phyloP scores from a whole-genome alignment of 2,113 vertebrate species.

The Lepisosteus osseus region DNA sequence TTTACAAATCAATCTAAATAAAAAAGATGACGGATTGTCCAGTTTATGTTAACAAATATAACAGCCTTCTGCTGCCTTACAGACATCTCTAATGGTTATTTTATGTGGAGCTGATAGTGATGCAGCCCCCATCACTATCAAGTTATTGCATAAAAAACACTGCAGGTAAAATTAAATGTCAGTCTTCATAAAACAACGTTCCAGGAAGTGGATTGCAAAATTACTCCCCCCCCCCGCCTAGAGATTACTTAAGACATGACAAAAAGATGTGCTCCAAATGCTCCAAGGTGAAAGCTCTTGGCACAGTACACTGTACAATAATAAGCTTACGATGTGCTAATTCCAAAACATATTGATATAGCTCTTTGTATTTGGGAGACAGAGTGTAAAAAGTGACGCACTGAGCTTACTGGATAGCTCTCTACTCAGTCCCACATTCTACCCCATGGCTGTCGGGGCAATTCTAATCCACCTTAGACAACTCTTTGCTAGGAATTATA shows the following conservation, averaged over 20 bases:
- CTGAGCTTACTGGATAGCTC: slow-evolving; percentile 27
- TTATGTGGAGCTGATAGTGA: slow-evolving; percentile 27
- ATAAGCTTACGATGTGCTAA: slow-evolving; percentile 35
- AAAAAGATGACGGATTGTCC: too few species aligned
- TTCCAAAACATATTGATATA: slow-evolving; percentile 45
- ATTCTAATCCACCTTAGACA: slow-evolving; percentile 30
- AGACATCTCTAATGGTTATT: too few species aligned
- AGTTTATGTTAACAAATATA: too few species aligned
- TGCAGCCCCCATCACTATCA: slow-evolving; percentile 22
- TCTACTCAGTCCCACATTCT: neutral
- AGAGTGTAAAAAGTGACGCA: slow-evolving; percentile 22
- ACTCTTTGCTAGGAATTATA: slow-evolving; percentile 21
- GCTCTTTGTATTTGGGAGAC: slow-evolving; percentile 21
- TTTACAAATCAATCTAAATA: too few species aligned
- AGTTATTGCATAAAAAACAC: slow-evolving; percentile 19
- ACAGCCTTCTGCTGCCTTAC: neutral
- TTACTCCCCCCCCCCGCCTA: slow-evolving; percentile 5
- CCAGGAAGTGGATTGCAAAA: slow-evolving; percentile 13
- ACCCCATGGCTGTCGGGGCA: slow-evolving; percentile 30
- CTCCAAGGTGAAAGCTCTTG: slow-evolving; percentile 39
- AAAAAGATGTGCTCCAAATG: slow-evolving; percentile 38
- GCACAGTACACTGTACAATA: slow-evolving; percentile 10
- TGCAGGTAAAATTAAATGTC: slow-evolving; percentile 28
- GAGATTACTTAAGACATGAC: slow-evolving; percentile 39
- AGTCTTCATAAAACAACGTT: slow-evolving; percentile 45